Evolutionary conservation across 2,113 vertebrate species (phyloP).

Genomic region (Plotosus lineatus): DNA sequence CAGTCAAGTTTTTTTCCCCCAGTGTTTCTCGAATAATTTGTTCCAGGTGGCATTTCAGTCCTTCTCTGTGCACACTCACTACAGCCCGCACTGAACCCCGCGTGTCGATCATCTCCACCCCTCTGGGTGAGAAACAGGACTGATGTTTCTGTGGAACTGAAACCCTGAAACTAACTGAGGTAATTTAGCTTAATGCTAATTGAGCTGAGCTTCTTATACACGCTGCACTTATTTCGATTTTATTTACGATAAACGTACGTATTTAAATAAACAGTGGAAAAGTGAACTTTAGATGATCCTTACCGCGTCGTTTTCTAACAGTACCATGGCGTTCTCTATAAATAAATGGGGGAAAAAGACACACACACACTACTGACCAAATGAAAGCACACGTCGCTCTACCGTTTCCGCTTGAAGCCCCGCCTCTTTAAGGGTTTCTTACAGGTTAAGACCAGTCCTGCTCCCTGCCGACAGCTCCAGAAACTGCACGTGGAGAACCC

Average conservation of each 20-base stretch:
- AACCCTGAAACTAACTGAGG: not conserved
- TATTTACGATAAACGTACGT: not conserved
- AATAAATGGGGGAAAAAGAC: too few species aligned
- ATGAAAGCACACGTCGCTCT: conserved; percentile 69
- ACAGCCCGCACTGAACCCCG: too few species aligned
- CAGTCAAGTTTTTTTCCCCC: too few species aligned
- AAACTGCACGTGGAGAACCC: too few species aligned
- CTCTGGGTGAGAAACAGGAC: too few species aligned
- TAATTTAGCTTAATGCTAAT: conserved; percentile 7
- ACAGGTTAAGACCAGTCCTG: not conserved
- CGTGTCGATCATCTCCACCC: too few species aligned
- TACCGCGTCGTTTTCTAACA: conserved; percentile 79
- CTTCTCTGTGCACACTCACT: not conserved
- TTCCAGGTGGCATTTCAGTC: not conserved
- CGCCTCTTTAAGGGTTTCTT: conserved; percentile 51
- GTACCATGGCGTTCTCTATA: conserved; percentile 66
- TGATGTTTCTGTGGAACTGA: too few species aligned
- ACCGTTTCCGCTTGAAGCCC: conserved; percentile 47
- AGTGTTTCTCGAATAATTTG: too few species aligned
- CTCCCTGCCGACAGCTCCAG: not conserved
- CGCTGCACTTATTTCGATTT: not conserved
- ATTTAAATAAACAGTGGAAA: not conserved
- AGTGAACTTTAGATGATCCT: conserved; percentile 32
- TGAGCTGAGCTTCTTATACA: not conserved
- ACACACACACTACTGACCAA: too few species aligned